Evolutionary conservation across 2,888 invertebrate genomes (phyloP).

Genomic region (Chelonus formosanus): DNA sequence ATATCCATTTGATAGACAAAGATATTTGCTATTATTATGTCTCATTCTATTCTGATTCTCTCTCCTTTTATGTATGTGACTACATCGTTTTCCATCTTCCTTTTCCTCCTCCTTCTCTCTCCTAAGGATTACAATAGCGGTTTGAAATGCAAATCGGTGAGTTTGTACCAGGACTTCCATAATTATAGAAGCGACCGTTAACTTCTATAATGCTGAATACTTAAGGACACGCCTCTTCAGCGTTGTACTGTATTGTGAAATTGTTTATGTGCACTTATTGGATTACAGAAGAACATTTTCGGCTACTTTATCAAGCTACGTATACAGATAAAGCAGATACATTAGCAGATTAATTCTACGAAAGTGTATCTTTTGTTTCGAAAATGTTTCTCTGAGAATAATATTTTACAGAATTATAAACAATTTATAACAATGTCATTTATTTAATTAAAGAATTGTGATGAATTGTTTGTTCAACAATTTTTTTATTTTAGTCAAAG

Average conservation of each 20-base stretch:
- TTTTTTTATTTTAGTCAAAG: too few species aligned
- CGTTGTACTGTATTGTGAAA: conserved; percentile 42
- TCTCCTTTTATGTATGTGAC: too few species aligned
- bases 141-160: conserved; percentile 48
- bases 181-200: conserved; percentile 47
- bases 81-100: not conserved
- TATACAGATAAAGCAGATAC: not conserved
- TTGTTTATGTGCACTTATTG: conserved; percentile 34
- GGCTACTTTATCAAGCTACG: not conserved
- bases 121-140: conserved; percentile 40
- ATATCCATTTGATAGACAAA: not conserved
- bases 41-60: not conserved
- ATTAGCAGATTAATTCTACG: too few species aligned
- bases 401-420: too few species aligned
- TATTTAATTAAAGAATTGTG: too few species aligned
- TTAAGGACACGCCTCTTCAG: conserved; percentile 38
- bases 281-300: conserved; percentile 9
- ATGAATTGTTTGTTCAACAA: too few species aligned
- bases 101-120: not conserved
- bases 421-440: too few species aligned
- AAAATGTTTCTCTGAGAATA: too few species aligned
- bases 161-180: conserved; percentile 46
- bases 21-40: conserved; percentile 1
- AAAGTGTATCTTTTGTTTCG: too few species aligned
- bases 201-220: conserved; percentile 42